Conservation (phyloP, 2,113 vertebrate species). For the Edolisoma coerulescens region DNA sequence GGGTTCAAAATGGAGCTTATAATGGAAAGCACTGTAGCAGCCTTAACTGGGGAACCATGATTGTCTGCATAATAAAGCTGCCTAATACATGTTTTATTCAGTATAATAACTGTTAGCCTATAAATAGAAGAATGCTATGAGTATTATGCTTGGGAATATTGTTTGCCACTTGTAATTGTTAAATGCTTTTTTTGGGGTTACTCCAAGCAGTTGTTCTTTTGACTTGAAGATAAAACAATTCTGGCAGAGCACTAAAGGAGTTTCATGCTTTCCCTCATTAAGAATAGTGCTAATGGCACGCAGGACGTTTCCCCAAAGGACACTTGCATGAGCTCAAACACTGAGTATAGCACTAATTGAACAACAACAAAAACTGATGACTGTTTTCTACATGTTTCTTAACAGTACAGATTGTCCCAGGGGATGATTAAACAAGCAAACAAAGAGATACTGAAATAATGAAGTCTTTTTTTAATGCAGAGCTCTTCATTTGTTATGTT, state of each 20-base stretch:
- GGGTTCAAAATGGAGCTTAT: neutral
- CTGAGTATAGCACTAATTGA: conserved; percentile 66
- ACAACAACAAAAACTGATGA: conserved; percentile 67
- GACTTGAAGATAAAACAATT: conserved; percentile 76
- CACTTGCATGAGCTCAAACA: conserved; percentile 62
- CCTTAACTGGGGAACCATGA: neutral
- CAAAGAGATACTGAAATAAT: conserved; percentile 70
- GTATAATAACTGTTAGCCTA: conserved; percentile 55
- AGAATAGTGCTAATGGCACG: conserved; percentile 71
- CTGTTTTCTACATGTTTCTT: conserved; percentile 70
- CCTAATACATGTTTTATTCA: conserved; percentile 49
- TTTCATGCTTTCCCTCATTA: conserved; percentile 73
- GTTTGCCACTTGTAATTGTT: conserved; percentile 69
- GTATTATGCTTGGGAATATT: conserved; percentile 67
- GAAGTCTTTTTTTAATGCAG: conserved; percentile 55
- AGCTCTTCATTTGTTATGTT: conserved; percentile 43
- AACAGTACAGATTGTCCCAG: conserved; percentile 68
- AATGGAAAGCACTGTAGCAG: neutral
- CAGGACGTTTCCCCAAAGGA: conserved; percentile 72
- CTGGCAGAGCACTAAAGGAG: conserved; percentile 76
- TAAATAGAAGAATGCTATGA: conserved; percentile 58
- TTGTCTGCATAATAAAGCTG: conserved; percentile 23
- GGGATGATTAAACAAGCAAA: conserved; percentile 67
- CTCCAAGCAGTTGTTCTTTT: conserved; percentile 75
- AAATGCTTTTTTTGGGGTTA: conserved; percentile 73